Conservation (phyloP, 64 coral and sea anemone species). For the Dendronephthya gigantea region DNA sequence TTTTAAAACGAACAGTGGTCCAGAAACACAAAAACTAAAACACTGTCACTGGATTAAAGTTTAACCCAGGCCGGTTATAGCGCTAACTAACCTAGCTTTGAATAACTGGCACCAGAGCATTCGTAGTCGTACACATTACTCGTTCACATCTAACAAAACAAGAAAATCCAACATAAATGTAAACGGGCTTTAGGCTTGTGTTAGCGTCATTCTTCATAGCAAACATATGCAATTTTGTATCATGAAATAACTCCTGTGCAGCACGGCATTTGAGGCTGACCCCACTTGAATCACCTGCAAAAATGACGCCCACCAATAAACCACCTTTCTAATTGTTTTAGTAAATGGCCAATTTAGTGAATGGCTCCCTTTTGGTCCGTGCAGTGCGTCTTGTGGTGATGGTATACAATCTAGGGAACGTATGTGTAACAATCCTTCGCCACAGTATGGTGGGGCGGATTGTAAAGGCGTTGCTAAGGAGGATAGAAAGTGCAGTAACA, state of each 20-base stretch:
- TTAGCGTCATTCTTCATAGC: too few relatives aligned
- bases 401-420: background rate
- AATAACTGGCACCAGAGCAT: too few relatives aligned
- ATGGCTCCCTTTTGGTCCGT: background rate
- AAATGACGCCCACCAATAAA: background rate
- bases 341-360: background rate
- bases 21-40: too few relatives aligned
- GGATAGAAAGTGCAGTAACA: background rate
- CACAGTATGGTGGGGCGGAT: background rate
- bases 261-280: background rate
- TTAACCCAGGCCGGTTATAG: too few relatives aligned
- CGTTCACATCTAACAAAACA: background rate
- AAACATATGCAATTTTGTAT: too few relatives aligned
- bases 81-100: too few relatives aligned
- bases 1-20: too few relatives aligned
- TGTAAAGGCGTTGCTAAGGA: background rate
- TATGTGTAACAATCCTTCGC: background rate
- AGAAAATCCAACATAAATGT: too few relatives aligned
- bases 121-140: too few relatives aligned
- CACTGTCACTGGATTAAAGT: too few relatives aligned
- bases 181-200: too few relatives aligned
- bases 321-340: background rate
- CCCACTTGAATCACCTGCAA: background rate
- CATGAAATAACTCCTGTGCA: too few relatives aligned
- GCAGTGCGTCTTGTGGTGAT: background rate